Conservation (phyloP, 2,888 invertebrate genomes). For the Brachypalpus laphriformis region DNA sequence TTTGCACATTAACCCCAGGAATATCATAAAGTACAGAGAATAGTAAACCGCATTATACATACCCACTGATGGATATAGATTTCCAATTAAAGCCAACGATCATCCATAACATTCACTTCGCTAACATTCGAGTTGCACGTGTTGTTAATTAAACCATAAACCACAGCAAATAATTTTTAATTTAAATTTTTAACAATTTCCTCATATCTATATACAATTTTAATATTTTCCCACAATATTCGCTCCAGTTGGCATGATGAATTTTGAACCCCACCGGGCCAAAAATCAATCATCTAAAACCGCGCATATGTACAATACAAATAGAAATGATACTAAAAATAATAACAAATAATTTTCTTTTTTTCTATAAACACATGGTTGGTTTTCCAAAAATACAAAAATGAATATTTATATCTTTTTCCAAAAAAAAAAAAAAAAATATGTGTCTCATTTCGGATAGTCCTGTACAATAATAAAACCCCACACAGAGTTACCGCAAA, state of each 20-base stretch:
- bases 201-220: background rate
- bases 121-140: background rate
- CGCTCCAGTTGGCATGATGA: conserved; percentile 1
- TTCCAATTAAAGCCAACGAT: background rate
- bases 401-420: conserved; percentile 21
- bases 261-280: background rate
- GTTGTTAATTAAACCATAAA: conserved; percentile 13
- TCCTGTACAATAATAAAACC: no score
- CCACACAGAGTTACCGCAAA: background rate
- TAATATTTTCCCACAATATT: background rate
- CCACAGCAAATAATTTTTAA: conserved; percentile 4
- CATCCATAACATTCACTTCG: background rate
- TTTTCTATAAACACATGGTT: background rate
- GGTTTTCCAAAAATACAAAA: conserved; percentile 11
- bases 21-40: background rate
- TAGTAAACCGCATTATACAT: background rate
- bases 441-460: background rate
- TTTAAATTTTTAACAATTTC: background rate
- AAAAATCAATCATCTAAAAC: background rate
- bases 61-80: background rate
- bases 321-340: conserved; percentile 12
- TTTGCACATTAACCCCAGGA: background rate
- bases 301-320: background rate
- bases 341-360: background rate
- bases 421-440: background rate